phyloP scores from a whole-genome alignment of 2,113 vertebrate genomes.

The Illadopsis cleaveri region DNA sequence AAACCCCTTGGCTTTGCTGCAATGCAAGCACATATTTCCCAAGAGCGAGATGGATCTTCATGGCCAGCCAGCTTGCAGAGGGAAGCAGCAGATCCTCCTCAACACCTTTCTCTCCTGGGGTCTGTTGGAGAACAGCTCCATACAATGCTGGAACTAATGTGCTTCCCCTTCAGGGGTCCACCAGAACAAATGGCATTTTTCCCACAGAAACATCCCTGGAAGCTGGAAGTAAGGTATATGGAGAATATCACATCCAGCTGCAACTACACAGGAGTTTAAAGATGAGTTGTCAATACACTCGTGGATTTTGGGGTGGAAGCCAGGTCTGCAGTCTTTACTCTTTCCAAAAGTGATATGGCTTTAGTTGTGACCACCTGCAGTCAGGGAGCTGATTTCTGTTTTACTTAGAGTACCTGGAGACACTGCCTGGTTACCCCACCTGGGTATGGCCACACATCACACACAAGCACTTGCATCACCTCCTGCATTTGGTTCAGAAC shows the following conservation, averaged over 20 bases:
- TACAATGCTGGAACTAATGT: accelerated
- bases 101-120: background rate
- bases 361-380: background rate
- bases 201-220: background rate
- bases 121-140: background rate
- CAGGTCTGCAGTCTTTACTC: background rate
- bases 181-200: background rate
- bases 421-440: background rate
- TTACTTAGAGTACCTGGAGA: background rate
- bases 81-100: background rate
- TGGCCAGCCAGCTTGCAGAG: background rate
- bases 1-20: background rate
- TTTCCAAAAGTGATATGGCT: background rate
- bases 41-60: background rate
- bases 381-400: background rate
- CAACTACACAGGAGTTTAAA: background rate
- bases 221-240: background rate
- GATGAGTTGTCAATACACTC: background rate
- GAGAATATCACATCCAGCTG: background rate
- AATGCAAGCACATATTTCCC: background rate
- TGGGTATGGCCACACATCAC: background rate
- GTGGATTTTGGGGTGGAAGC: background rate
- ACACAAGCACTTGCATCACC: background rate
- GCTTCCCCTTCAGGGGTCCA: background rate
- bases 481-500: background rate